Percentiles rank a stretch among this genome's conserved stretches.
Evolutionary conservation across 1,140 invertebrate species (phyloP).

Genomic region (Pseudomyrmex pallidus): DNA sequence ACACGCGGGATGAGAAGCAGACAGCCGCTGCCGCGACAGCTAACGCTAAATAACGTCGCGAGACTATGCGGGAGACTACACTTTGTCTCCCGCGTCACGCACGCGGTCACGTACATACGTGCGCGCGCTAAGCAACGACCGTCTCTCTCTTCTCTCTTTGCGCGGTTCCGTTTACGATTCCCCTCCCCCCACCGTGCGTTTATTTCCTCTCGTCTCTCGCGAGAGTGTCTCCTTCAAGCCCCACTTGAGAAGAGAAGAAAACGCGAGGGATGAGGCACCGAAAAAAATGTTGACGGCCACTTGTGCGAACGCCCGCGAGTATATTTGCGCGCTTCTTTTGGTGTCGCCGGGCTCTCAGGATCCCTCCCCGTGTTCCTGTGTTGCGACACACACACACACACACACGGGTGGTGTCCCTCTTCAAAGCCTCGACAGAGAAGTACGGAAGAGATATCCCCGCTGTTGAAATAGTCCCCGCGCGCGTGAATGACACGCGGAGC

Average conservation of each 20-base stretch:
- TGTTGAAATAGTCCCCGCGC: constrained; percentile 8
- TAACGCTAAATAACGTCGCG: constrained; percentile 25
- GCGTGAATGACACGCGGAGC: not conserved
- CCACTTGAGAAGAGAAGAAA: not conserved
- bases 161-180: constrained; percentile 49
- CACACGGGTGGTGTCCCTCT: constrained; percentile 1
- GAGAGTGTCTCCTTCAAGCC: constrained; percentile 21
- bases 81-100: constrained; percentile 27
- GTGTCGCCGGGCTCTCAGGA: constrained; percentile 17
- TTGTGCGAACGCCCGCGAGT: constrained; percentile 33
- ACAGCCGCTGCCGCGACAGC: not conserved
- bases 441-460: not conserved
- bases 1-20: constrained; percentile 11
- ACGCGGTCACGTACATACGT: constrained; percentile 5
- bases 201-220: too few relatives aligned
- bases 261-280: not conserved
- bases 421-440: not conserved
- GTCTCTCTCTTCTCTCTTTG: not conserved
- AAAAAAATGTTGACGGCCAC: constrained; percentile 57
- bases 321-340: constrained; percentile 50
- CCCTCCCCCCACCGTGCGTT: too few relatives aligned
- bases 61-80: constrained; percentile 9
- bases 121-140: constrained; percentile 19
- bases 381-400: not conserved
- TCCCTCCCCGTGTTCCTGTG: not conserved